Conservation (phyloP, 2,888 invertebrate species). For the Hypomecis punctinalis region DNA sequence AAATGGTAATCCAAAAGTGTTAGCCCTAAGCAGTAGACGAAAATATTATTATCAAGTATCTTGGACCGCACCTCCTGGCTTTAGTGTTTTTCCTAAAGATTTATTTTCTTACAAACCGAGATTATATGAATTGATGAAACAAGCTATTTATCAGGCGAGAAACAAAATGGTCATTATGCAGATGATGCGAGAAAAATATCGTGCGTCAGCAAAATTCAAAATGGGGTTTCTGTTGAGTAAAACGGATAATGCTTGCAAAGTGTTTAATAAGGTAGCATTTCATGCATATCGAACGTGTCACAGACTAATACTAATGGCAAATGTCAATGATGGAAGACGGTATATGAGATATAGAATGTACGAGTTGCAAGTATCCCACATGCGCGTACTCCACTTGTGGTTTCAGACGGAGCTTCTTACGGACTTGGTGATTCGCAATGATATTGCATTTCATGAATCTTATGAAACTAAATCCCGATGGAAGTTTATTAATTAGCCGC, state of each 20-base stretch:
- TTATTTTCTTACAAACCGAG: not conserved
- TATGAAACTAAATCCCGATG: not conserved
- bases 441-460: not conserved
- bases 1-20: conserved; percentile 5
- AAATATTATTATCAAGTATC: not conserved
- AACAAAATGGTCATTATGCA: conserved; percentile 12
- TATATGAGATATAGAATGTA: not conserved
- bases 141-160: conserved; percentile 12
- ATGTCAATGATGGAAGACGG: rapidly evolving
- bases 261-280: conserved; percentile 7
- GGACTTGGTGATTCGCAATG: conserved; percentile 1
- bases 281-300: conserved; percentile 2
- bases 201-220: not conserved
- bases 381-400: conserved; percentile 5
- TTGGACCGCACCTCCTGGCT: not conserved
- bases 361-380: conserved; percentile 6
- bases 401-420: conserved; percentile 9
- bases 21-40: conserved; percentile 8
- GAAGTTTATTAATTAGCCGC: conserved; percentile 3
- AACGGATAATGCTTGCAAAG: conserved; percentile 8
- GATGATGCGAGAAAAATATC: not conserved
- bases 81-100: not conserved
- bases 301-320: not conserved
- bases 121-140: conserved; percentile 11
- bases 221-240: conserved; percentile 7